Conservation (phyloP, 2,888 invertebrate species). For the Parascotia fuliginaria region DNA sequence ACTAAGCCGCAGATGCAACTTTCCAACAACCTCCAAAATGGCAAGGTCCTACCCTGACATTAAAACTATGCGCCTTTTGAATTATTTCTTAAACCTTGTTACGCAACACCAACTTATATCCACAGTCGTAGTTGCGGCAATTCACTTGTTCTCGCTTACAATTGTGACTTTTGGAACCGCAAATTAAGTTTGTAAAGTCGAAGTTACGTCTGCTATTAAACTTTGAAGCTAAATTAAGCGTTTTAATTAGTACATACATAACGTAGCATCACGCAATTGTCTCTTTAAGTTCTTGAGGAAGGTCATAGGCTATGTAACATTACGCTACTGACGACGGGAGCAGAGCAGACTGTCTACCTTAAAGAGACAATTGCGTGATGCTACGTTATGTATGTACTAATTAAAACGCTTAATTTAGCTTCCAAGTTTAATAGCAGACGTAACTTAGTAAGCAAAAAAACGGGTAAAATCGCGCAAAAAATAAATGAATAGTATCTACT, state of each 20-base stretch:
- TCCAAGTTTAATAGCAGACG: not conserved
- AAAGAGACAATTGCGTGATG: no score
- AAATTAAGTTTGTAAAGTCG: slow-evolving; percentile 1
- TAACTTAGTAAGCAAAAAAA: no score
- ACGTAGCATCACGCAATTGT: no score
- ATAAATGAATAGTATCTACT: no score
- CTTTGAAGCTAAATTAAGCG: not conserved
- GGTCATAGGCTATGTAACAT: no score
- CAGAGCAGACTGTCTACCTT: no score
- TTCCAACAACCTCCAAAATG: slow-evolving; percentile 7
- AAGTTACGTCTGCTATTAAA: slow-evolving; percentile 6
- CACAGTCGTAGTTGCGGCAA: not conserved
- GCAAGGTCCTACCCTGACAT: not conserved
- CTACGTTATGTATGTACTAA: no score
- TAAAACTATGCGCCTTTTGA: slow-evolving; percentile 17
- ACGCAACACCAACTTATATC: not conserved
- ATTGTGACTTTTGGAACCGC: not conserved
- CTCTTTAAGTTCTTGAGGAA: no score
- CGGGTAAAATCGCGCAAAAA: no score
- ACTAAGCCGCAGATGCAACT: no score
- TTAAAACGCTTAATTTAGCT: not conserved
- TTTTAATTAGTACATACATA: no score
- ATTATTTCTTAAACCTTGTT: slow-evolving; percentile 10
- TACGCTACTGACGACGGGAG: no score
- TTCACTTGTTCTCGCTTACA: not conserved